Conservation (phyloP, 1,140 invertebrate species). For the Centruroides vittatus region DNA sequence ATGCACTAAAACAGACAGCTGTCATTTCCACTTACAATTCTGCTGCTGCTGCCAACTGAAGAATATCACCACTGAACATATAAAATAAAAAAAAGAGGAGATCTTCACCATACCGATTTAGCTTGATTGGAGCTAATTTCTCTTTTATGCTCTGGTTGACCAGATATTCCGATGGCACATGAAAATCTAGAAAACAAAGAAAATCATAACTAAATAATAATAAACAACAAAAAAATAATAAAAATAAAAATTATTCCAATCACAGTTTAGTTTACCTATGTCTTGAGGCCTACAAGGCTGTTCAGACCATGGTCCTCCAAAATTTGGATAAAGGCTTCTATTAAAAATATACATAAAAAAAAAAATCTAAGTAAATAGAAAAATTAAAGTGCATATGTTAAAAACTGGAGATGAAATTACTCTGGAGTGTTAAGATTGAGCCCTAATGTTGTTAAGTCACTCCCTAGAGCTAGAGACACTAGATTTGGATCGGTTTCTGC, state of each 20-base stretch:
- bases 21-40: constrained; percentile 67
- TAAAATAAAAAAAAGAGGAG: constrained; percentile 99
- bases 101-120: constrained; percentile 96
- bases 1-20: not conserved
- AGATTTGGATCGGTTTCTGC: constrained; percentile 93
- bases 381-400: not conserved
- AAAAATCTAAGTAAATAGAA: not conserved
- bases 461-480: constrained; percentile 85
- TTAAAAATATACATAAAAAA: constrained; percentile 13
- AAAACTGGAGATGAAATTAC: constrained; percentile 26
- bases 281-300: constrained; percentile 94
- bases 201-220: not conserved
- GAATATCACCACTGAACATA: constrained; percentile 92
- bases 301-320: constrained; percentile 96
- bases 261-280: constrained; percentile 38
- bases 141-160: constrained; percentile 56
- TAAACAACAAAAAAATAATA: constrained; percentile 1
- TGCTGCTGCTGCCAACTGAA: constrained; percentile 88
- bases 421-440: constrained; percentile 96
- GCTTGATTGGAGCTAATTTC: constrained; percentile 81
- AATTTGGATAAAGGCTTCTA: constrained; percentile 80
- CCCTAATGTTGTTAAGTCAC: constrained; percentile 91
- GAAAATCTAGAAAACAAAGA: constrained; percentile 52
- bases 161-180: constrained; percentile 96
- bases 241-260: not conserved